Conservation (phyloP, 1,140 invertebrate species). For the Ostrea denselamellosa region DNA sequence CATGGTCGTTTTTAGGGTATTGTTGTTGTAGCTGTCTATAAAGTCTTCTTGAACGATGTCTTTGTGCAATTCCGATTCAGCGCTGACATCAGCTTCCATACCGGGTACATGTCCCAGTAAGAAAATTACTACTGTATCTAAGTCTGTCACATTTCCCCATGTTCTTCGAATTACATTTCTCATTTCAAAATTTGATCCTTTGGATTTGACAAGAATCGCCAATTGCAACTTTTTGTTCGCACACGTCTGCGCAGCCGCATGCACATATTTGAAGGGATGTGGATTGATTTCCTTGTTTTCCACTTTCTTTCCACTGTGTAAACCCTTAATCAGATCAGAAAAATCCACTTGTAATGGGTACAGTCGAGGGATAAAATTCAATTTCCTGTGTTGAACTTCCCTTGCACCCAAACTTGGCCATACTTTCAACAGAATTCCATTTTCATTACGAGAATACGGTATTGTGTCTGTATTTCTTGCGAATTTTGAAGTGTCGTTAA, state of each 20-base stretch:
- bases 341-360: not conserved
- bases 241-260: not conserved
- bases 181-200: constrained; percentile 8
- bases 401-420: not conserved
- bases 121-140: not conserved
- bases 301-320: not conserved
- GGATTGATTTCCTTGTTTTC: not conserved
- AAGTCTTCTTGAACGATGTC: constrained; percentile 54
- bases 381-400: not conserved
- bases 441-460: not conserved
- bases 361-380: not conserved
- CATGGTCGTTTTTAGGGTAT: constrained; percentile 52
- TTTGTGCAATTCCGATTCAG: not conserved
- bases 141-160: constrained; percentile 31
- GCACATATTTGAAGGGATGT: not conserved
- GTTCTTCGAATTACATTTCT: constrained; percentile 42
- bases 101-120: constrained; percentile 19
- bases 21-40: constrained; percentile 47
- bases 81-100: not conserved
- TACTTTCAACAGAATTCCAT: not conserved
- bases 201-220: constrained; percentile 43
- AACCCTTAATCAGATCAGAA: not conserved
- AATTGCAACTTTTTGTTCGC: not conserved
- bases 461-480: not conserved
- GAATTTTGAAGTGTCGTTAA: not conserved